Conservation (phyloP, 2,797 vertebrate genomes). For the Podarcis siculus region DNA sequence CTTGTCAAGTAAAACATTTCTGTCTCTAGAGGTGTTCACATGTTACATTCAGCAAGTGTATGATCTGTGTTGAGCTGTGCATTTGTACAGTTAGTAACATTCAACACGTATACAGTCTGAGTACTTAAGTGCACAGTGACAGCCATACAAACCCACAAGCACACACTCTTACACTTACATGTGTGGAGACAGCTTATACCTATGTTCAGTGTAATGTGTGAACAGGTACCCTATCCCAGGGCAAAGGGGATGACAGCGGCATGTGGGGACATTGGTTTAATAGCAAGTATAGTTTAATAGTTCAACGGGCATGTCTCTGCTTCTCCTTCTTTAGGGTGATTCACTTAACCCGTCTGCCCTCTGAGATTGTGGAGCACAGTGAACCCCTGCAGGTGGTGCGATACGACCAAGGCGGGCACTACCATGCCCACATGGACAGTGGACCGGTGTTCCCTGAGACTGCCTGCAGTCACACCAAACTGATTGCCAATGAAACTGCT, state of each 20-base stretch:
- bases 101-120: no score
- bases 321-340: conserved; percentile 82
- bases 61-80: no score
- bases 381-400: conserved; percentile 97
- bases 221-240: not conserved
- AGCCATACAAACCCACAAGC: no score
- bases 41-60: no score
- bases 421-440: conserved; percentile 98
- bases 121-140: no score
- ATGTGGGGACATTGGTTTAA: not conserved
- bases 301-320: not conserved
- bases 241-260: not conserved
- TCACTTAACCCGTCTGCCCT: conserved; percentile 89
- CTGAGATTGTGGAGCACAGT: conserved; percentile 92
- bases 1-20: not conserved
- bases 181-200: no score
- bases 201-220: no score
- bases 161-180: no score
- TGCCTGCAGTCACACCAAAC: conserved; percentile 93
- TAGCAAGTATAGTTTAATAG: not conserved
- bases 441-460: conserved; percentile 97
- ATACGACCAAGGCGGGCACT: conserved; percentile 95
- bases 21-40: no score
- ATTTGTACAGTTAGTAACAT: no score
- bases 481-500: conserved; percentile 88